Conservation (phyloP, 2,113 vertebrate genomes). For the Thymallus thymallus region DNA sequence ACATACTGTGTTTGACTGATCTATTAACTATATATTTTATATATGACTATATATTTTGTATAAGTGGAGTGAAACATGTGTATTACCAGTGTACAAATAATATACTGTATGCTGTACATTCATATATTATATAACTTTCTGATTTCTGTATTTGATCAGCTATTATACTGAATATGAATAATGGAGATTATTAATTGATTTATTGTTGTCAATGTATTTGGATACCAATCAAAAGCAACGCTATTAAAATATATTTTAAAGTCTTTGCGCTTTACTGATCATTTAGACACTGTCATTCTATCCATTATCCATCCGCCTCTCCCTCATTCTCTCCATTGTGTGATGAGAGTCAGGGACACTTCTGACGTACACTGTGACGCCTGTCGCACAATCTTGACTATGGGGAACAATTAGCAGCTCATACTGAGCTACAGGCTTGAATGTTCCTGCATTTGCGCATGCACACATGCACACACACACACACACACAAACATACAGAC, state of each 20-base stretch:
- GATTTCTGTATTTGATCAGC: background rate
- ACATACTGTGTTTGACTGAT: background rate
- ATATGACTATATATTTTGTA: background rate
- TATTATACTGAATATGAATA: background rate
- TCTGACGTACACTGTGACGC: background rate
- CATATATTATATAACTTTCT: background rate
- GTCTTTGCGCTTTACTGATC: background rate
- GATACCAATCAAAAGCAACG: background rate
- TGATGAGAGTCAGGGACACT: conserved; percentile 3
- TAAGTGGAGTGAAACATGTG: background rate
- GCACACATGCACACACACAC: background rate
- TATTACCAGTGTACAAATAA: background rate
- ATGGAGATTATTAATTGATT: background rate
- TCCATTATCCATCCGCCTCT: conserved; percentile 4
- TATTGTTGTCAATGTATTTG: background rate
- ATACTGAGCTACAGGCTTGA: background rate
- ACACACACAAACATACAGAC: background rate
- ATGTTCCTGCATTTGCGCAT: background rate
- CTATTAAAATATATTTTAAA: background rate
- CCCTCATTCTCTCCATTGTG: background rate
- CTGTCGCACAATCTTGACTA: background rate
- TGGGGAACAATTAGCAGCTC: conserved; percentile 6
- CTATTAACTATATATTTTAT: background rate
- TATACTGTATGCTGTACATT: background rate
- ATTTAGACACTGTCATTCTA: background rate